These are phyloP conservation scores for Dynastes maya DNA, from an alignment of 2,888 invertebrate species.

Conservation along the genomic window DNA sequence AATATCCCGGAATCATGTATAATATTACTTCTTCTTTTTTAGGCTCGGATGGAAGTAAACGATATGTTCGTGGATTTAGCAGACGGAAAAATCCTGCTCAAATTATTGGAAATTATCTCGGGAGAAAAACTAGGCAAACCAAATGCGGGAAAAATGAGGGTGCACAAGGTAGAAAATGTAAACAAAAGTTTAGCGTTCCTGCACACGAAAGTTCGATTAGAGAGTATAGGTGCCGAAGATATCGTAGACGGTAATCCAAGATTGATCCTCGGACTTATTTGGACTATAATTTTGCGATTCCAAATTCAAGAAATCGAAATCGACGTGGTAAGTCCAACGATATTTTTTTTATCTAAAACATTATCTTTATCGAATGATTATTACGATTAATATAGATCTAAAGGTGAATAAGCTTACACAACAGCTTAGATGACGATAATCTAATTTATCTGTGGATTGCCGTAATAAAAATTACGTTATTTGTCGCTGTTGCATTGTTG, in stretches of 20 bases:
- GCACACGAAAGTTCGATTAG: constrained; percentile 96
- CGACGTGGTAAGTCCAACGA: constrained; percentile 83
- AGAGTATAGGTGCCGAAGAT: constrained; percentile 99
- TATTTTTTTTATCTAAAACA: not conserved
- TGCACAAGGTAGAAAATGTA: constrained; percentile 99
- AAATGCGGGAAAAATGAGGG: constrained; percentile 95
- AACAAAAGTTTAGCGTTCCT: constrained; percentile 97
- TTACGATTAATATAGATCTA: constrained; percentile 3
- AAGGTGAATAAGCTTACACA: constrained; percentile 16
- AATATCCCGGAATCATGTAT: too few species aligned
- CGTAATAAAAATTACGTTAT: constrained; percentile 4
- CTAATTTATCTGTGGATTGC: not conserved
- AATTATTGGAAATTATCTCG: constrained; percentile 97
- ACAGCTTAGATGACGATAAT: not conserved
- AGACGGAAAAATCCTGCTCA: constrained; percentile 93
- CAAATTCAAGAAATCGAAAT: constrained; percentile 99
- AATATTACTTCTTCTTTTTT: constrained; percentile 60
- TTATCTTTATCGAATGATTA: not conserved
- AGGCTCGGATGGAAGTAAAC: constrained; percentile 98
- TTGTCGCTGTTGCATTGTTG: not conserved
- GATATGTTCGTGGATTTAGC: constrained; percentile 97
- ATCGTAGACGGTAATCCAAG: constrained; percentile 98
- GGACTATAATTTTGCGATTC: constrained; percentile 99
- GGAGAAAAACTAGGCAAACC: constrained; percentile 98
- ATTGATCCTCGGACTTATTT: constrained; percentile 96